Percentiles rank a stretch among this genome's conserved stretches.
phyloP scores from a whole-genome alignment of 2,888 invertebrate species.

The Myathropa florea region DNA sequence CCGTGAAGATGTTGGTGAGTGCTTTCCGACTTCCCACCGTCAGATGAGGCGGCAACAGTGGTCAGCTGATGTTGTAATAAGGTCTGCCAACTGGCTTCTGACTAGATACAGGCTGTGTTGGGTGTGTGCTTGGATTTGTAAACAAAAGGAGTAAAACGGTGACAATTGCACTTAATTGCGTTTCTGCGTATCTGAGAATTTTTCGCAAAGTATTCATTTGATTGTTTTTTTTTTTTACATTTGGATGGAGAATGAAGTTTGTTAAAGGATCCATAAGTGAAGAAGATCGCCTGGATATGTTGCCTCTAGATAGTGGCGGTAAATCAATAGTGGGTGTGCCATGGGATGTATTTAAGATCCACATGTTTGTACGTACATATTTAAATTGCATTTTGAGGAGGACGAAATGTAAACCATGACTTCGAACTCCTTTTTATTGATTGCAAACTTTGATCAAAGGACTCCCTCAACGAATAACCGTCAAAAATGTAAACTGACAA shows the following conservation, averaged over 20 bases:
- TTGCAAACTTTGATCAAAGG: no score
- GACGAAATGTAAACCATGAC: no score
- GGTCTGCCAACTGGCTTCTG: not conserved
- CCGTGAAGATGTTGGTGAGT: not conserved
- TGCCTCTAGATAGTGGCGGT: not conserved
- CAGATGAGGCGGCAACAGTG: not conserved
- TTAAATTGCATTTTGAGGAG: no score
- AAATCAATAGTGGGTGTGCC: no score
- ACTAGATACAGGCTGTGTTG: not conserved
- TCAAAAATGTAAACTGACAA: no score
- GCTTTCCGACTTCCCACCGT: constrained; percentile 15
- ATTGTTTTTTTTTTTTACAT: not conserved
- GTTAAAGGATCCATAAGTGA: not conserved
- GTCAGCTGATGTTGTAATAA: constrained; percentile 9
- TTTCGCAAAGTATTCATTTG: not conserved
- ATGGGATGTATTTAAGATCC: no score
- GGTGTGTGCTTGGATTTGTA: not conserved
- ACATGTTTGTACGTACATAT: no score
- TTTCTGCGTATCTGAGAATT: not conserved
- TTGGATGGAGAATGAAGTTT: not conserved
- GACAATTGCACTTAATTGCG: not conserved
- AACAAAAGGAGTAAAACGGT: not conserved
- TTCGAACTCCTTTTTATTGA: no score
- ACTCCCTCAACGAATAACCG: no score
- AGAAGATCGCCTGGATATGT: not conserved